These are phyloP conservation scores for Ceyx margarethae DNA, from an alignment of 2,113 vertebrate species.

Conservation along the genomic window DNA sequence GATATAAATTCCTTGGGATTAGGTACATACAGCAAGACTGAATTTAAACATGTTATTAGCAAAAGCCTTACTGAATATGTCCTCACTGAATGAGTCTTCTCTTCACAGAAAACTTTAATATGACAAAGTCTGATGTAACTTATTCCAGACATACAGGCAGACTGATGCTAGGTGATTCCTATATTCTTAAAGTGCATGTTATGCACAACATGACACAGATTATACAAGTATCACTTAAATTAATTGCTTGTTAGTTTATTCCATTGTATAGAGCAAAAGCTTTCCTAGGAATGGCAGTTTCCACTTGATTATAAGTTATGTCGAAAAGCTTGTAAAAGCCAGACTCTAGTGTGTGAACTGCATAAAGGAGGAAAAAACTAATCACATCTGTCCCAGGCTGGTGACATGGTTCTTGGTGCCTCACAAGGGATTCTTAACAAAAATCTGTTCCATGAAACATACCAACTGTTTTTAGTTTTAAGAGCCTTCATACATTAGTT, in stretches of 20 bases:
- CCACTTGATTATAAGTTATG: not conserved
- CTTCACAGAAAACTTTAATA: not conserved
- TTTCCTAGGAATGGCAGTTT: not conserved
- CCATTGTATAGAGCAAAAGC: not conserved
- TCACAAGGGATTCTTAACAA: not conserved
- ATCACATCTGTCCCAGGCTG: not conserved
- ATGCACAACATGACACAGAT: not conserved
- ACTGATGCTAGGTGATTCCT: not conserved
- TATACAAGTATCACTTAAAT: not conserved
- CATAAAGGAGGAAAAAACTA: not conserved
- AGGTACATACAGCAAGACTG: not conserved
- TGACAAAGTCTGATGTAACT: not conserved
- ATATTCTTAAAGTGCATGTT: not conserved
- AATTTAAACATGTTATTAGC: not conserved
- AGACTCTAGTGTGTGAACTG: not conserved
- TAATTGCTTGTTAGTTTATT: not conserved
- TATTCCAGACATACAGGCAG: not conserved
- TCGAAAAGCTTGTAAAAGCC: not conserved
- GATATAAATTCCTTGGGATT: not conserved
- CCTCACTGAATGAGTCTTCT: not conserved
- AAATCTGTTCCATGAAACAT: not conserved
- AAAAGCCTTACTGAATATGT: not conserved
- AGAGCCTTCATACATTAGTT: not conserved
- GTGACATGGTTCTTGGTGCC: not conserved
- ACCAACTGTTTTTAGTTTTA: not conserved